Base-by-base conservation (phyloP, 2,888 invertebrate genomes). In the Agrilus mali region DNA sequence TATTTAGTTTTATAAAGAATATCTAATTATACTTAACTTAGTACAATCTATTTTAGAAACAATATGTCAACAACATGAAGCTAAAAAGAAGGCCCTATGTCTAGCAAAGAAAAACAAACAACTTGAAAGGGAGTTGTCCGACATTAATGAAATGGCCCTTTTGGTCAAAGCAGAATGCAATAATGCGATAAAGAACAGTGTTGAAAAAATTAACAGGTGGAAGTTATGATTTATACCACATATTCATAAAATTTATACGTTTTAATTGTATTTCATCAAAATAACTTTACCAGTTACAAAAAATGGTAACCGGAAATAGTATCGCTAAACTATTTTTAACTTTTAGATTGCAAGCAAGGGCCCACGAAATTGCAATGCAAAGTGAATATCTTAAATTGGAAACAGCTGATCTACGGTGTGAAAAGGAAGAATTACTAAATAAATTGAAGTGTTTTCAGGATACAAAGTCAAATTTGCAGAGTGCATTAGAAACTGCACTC, bases 151-250 rank as follows among this genome's bases (percentile, higher is more conserved):
- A 51, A 74, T 84, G 49, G 86, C 86, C 3, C 63, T 86, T 46
- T 77, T 76, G 49, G 80, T 86, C 10, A 86, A 87, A 67, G 75
- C 79, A 33, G 82, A 85, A 57, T 85, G 85, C 48, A 86, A 85
- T 60, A 73, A 73, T 41, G 74, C 77, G 50, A 71, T 84, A 14
- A 74, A 77, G 53, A 69, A 70, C 46, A 77, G 80, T 59, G 72
- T 73, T 47, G 64, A 60, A 44, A 70, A 69, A 60, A 64, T 73
- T 15, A 63, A 60, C 42, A 66, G 60, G 64, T 64, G 33, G 14
- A 27, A 20, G 7, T 20, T 20, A 20, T 6, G 1, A 20, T 17
- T 4, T 17, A 5, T 17, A 17, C 5, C 17, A 17, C 17, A 5
- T 17, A 17, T 17, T 17, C 17, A 17, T 17, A 5, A 17, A 17